A percentile compares a stretch with the other conserved stretches of the same genome.
These are phyloP conservation scores for Nomada goodeniana DNA, from an alignment of 2,888 invertebrate species.

Conservation along the genomic window DNA sequence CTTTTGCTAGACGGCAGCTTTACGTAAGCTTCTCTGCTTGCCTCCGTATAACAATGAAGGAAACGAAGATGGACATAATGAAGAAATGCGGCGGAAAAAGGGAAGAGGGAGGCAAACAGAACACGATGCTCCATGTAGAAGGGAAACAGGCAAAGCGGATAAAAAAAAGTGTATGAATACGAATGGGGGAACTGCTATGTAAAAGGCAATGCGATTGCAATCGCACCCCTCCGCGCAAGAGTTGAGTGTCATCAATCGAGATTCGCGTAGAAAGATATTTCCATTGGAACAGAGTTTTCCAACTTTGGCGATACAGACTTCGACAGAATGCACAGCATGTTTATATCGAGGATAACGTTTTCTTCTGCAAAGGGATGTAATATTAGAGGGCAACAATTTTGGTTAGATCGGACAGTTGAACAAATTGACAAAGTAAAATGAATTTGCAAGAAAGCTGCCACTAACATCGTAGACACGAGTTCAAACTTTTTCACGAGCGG, in stretches of 20 bases:
- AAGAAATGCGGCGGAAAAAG: constrained; percentile 37
- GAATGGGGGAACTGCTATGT: constrained; percentile 17
- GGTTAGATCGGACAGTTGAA: not conserved
- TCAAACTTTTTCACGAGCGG: not conserved
- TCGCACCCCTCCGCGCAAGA: not conserved
- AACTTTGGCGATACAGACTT: constrained; percentile 2
- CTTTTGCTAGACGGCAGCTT: constrained; percentile 4
- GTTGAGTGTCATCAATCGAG: constrained; percentile 25
- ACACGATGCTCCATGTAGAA: constrained; percentile 35
- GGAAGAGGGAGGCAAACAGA: constrained; percentile 13
- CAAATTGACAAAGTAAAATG: not conserved
- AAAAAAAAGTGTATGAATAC: constrained; percentile 28
- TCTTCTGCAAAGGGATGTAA: not conserved
- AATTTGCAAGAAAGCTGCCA: not conserved
- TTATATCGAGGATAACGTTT: no score
- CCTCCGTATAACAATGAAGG: constrained; percentile 14
- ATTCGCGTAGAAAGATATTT: constrained; percentile 17
- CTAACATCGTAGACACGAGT: not conserved
- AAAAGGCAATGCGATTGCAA: constrained; percentile 36
- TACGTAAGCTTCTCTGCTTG: constrained; percentile 8
- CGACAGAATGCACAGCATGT: not conserved
- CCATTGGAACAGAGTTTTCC: constrained; percentile 15
- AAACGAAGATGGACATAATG: constrained; percentile 33
- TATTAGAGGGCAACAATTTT: not conserved
- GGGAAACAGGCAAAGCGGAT: constrained; percentile 24